phyloP scores from a whole-genome alignment of 2,888 invertebrate species.

The Acheta domesticus region DNA sequence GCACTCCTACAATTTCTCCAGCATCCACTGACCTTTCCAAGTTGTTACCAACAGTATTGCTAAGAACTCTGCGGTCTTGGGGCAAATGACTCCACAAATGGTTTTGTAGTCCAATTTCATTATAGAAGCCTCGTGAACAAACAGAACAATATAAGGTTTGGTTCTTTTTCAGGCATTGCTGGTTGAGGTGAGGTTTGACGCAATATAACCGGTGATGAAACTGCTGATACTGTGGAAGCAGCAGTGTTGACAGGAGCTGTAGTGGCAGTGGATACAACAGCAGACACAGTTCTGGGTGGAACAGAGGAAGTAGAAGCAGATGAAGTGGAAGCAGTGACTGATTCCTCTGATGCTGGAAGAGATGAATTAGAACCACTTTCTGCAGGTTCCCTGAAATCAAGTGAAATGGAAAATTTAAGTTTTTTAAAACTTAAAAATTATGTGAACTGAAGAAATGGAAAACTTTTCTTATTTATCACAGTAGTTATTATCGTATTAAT shows the following conservation, averaged over 20 bases:
- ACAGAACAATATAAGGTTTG: constrained; percentile 56
- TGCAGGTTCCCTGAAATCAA: too few relatives aligned
- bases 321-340: neutral
- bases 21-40: too few relatives aligned
- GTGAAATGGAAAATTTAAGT: too few relatives aligned
- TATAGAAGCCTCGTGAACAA: constrained; percentile 55
- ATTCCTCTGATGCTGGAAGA: too few relatives aligned
- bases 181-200: neutral
- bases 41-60: neutral
- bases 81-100: constrained; percentile 60
- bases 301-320: neutral
- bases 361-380: too few relatives aligned
- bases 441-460: too few relatives aligned
- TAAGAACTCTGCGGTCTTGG: constrained; percentile 41
- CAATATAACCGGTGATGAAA: too few relatives aligned
- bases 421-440: too few relatives aligned
- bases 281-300: too few relatives aligned
- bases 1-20: too few relatives aligned
- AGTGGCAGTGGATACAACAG: neutral
- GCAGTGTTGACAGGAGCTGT: neutral
- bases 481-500: too few relatives aligned
- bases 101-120: constrained; percentile 59
- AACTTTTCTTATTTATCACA: too few relatives aligned
- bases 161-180: constrained; percentile 28
- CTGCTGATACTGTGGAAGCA: neutral